Evolutionary conservation across 2,113 vertebrate genomes (phyloP), one percentile per base, ranked within the genome.

Genomic region (Oryzias melastigma): DNA sequence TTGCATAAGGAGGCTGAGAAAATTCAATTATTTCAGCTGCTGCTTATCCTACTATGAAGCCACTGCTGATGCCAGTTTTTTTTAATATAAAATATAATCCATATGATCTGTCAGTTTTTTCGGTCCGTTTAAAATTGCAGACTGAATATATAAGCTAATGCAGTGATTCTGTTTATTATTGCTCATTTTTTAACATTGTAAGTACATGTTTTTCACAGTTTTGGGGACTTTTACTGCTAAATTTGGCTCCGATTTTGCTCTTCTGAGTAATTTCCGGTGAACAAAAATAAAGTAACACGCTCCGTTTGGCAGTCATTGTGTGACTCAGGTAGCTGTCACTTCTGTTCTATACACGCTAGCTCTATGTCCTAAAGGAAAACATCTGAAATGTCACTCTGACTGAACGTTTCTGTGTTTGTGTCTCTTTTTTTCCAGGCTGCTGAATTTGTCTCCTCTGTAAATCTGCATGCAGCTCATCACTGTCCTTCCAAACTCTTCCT

Each of bases 401-500:
- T 65, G 7, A 62, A 43, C 60, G 0, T 71, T 16, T 65, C 13
- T 79, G 7, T 75, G 46, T 70, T 7, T 74, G 13, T 77, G n/a
- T n/a, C n/a, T 16, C 41, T 78, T 62, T 81, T 66, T 81, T 46
- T 73, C 43, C 71, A 89, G 87, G 75, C 74, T 68, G 64, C 57
- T 3, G 27, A 51, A 52, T 74, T 65, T 65, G 65, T 81, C 68
- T 71, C 75, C 44, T 65, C 62, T 81, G 65, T 87, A 81, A 78
- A 86, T 85, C 78, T 82, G 85, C 84, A 89, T 89, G 88, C 86
- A 75, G 77, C 58, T 51, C 62, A 78, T 77, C 78, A 62, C 52
- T 71, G 56, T 75, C 57, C 65, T 55, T 40, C 49, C 49, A 42
- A 35, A 53, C 74, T 59, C 27, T 51, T 72, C 46, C 59, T 53